A percentile compares a stretch with the other conserved stretches of the same genome.
Conservation (phyloP, 2,797 vertebrate genomes). For the Corythornis leucogaster region DNA sequence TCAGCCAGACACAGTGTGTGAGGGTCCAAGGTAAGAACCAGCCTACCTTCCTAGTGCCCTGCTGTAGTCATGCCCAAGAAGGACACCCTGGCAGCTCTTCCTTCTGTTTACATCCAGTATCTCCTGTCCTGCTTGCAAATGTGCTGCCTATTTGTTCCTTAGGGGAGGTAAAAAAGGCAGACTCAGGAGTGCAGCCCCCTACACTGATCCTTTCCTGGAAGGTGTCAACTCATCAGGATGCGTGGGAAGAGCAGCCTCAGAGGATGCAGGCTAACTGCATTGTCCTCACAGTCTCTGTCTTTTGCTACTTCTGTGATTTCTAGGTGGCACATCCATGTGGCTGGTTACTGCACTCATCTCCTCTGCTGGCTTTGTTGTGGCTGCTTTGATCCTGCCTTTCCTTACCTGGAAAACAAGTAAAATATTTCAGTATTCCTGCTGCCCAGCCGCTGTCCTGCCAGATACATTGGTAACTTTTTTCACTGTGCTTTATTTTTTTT, state of each 20-base stretch:
- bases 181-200: background rate
- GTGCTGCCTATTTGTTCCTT: background rate
- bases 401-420: slow-evolving; percentile 65
- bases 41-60: background rate
- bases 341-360: slow-evolving; percentile 49
- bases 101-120: rapidly evolving
- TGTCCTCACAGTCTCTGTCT: background rate
- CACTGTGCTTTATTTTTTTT: background rate
- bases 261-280: background rate
- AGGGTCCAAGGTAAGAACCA: slow-evolving; percentile 67
- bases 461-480: slow-evolving; percentile 73
- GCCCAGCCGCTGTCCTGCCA: slow-evolving; percentile 63
- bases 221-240: background rate
- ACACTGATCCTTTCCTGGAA: background rate
- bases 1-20: slow-evolving; percentile 71
- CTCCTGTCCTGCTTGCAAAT: background rate
- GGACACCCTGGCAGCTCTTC: background rate
- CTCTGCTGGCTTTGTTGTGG: slow-evolving; percentile 52
- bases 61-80: background rate
- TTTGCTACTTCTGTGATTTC: background rate
- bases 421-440: slow-evolving; percentile 65
- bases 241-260: background rate
- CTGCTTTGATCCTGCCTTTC: slow-evolving; percentile 39
- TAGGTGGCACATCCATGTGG: slow-evolving; percentile 31
- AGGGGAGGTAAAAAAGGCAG: background rate